Conservation (phyloP, 2,888 invertebrate species). For the Brachyptera risi region DNA sequence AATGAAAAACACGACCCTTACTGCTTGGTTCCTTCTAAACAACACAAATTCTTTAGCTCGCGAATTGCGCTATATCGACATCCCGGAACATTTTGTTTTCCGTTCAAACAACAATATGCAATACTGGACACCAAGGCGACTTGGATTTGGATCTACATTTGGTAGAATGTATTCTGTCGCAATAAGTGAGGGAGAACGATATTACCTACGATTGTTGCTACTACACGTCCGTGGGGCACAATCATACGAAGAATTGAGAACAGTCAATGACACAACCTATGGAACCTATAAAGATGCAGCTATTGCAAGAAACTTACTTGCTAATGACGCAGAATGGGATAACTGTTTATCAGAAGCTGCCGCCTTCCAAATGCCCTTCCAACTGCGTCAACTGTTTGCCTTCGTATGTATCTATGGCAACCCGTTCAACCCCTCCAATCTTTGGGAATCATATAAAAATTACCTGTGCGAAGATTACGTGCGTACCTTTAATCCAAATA, state of each 20-base stretch:
- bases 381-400: constrained; percentile 39
- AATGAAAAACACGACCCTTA: constrained; percentile 32
- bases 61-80: constrained; percentile 28
- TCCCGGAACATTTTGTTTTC: constrained; percentile 33
- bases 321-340: constrained; percentile 39
- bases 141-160: background rate
- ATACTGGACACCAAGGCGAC: background rate
- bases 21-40: constrained; percentile 38
- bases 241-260: constrained; percentile 36
- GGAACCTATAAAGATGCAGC: constrained; percentile 38
- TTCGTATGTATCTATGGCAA: constrained; percentile 35
- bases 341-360: constrained; percentile 36
- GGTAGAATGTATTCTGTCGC: background rate
- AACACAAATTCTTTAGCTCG: constrained; percentile 31
- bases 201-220: constrained; percentile 35
- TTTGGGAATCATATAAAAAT: constrained; percentile 36
- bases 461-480: background rate
- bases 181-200: constrained; percentile 28
- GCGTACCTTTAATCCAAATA: constrained; percentile 3
- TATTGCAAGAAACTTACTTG: constrained; percentile 37
- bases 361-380: constrained; percentile 34
- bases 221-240: constrained; percentile 34
- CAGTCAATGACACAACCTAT: constrained; percentile 36
- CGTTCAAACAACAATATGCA: background rate
- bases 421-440: constrained; percentile 32